These are phyloP conservation scores for Actinopyga echinites DNA, from an alignment of 53 echinoderm and acorn worm genomes.

Conservation along the genomic window DNA sequence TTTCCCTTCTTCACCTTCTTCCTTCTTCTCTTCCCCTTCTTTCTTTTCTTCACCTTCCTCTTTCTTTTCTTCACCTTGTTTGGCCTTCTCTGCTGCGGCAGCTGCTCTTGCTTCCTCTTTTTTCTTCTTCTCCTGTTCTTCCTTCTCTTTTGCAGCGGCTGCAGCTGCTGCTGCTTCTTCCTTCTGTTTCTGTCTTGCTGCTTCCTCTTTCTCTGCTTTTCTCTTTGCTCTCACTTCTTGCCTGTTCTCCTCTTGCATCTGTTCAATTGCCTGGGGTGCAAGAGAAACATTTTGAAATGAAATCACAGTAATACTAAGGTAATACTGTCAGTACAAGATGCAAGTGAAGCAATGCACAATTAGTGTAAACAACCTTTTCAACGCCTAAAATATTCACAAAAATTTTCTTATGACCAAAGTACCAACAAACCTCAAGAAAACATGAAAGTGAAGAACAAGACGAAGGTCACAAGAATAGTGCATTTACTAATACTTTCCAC, in stretches of 20 bases:
- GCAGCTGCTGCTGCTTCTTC: constrained; percentile 11
- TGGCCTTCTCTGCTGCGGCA: not conserved
- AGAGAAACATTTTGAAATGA: too few relatives aligned
- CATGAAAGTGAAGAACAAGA: too few relatives aligned
- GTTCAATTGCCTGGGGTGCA: constrained; percentile 23
- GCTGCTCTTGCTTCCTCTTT: constrained; percentile 19
- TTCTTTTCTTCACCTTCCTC: not conserved
- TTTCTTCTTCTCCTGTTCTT: constrained; percentile 8
- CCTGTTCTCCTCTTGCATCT: constrained; percentile 20
- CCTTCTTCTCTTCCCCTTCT: not conserved
- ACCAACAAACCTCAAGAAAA: too few relatives aligned
- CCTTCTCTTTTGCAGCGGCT: not conserved
- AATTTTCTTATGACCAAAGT: too few relatives aligned
- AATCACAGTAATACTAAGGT: too few relatives aligned
- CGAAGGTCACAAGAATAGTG: too few relatives aligned
- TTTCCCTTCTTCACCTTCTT: not conserved
- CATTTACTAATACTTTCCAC: too few relatives aligned
- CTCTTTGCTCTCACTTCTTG: constrained; percentile 41
- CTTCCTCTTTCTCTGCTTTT: constrained; percentile 18
- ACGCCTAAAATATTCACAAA: too few relatives aligned
- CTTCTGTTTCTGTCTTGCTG: constrained; percentile 4
- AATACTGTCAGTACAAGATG: too few relatives aligned
- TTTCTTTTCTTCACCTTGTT: not conserved
- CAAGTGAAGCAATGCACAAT: too few relatives aligned
- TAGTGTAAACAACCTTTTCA: too few relatives aligned